Percentiles rank a stretch among this genome's conserved stretches.
Conservation (phyloP, 2,113 vertebrate species). For the Oncorhynchus nerka region DNA sequence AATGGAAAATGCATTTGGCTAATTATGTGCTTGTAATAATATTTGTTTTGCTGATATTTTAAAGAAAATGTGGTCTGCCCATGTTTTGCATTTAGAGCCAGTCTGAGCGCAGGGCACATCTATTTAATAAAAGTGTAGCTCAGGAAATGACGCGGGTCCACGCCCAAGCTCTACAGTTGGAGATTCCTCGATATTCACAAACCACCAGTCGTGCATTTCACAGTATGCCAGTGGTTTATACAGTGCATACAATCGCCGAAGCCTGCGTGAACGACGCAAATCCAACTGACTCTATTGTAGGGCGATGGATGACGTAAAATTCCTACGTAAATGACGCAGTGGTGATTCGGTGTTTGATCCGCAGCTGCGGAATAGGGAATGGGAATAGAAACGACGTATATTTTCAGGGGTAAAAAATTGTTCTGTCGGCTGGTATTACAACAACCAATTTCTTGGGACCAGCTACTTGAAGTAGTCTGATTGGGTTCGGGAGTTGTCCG, state of each 20-base stretch:
- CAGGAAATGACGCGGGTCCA: constrained; percentile 29
- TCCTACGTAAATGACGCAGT: constrained; percentile 20
- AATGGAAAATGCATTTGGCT: not conserved
- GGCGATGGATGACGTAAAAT: constrained; percentile 12
- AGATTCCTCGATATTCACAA: constrained; percentile 47
- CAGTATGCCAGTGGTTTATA: constrained; percentile 29
- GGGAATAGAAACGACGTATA: constrained; percentile 40
- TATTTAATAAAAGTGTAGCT: constrained; percentile 1
- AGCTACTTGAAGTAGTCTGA: constrained; percentile 19
- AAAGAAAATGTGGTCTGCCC: not conserved
- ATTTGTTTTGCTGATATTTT: not conserved
- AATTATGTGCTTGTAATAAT: not conserved
- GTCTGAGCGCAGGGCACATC: not conserved
- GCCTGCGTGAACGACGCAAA: constrained; percentile 54
- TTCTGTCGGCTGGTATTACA: constrained; percentile 25
- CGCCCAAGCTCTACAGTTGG: not conserved
- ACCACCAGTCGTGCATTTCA: constrained; percentile 61
- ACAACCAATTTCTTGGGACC: constrained; percentile 46
- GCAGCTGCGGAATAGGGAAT: constrained; percentile 29
- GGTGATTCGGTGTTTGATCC: not conserved
- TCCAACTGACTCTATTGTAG: not conserved
- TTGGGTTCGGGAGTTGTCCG: constrained; percentile 54
- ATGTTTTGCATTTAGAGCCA: not conserved
- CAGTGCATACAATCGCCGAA: constrained; percentile 26
- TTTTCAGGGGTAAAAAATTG: constrained; percentile 36